Evolutionary conservation across 2,888 invertebrate genomes (phyloP), one percentile per base, ranked within the genome.

Genomic region (Mesorhabditis sp.): DNA sequence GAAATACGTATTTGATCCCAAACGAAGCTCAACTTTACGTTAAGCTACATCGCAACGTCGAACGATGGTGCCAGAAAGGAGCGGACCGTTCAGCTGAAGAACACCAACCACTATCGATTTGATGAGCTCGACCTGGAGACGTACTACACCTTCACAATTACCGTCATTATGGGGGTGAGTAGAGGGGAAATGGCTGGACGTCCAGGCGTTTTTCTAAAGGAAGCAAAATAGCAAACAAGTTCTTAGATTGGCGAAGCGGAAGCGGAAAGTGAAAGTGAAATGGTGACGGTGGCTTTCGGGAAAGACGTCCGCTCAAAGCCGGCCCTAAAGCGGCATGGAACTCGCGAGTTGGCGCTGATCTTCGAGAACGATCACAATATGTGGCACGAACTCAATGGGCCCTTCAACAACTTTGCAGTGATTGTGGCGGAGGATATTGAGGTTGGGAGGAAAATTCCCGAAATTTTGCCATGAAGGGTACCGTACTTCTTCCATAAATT

Each of bases 61-160:
- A 72, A 73, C 67, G 72, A 65, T 61, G 58, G 58, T 13, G 58
- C 58, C 10, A 13, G 10, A 50, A 50, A 50, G n/a, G 58, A 50
- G 58, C 7, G 58, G n/a, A 76, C 78, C 2, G 80, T 83, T 6
- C 78, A 82, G 62, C 66, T 83, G 65, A 80, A 79, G 70, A 80
- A 82, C 10, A 76, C 73, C 10, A 77, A 74, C 67, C 70, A 75
- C 15, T 76, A 83, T 70, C 74, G 81, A 50, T 84, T 84, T 71
- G 75, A 75, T n/a, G 76, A 70, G 7, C 73, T 84, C 6, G 74
- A 82, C 44, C 69, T 79, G 6, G 82, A 84, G 69, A 80, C 81
- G 6, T 84, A 82, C 72, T 84, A 84, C 72, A 84, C 84, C 6
- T 84, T 84, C 71, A 84, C 84, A 3, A 82, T 83, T 69, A 82